A percentile compares a stretch with the other conserved stretches of the same genome.
These are phyloP conservation scores for Trissoscelio sp. DNA, from an alignment of 2,888 invertebrate genomes.

Conservation along the genomic window DNA sequence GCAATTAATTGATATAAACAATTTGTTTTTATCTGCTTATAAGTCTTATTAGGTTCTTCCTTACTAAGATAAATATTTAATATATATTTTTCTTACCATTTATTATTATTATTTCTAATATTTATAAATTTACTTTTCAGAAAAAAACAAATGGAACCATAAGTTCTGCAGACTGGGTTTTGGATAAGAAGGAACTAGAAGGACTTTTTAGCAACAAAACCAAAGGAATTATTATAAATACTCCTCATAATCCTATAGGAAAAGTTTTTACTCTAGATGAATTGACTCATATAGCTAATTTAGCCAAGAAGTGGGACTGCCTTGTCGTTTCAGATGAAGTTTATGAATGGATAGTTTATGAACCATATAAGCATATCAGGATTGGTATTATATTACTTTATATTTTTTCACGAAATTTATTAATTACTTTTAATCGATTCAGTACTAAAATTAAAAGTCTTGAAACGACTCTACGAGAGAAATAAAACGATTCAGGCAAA, in stretches of 20 bases:
- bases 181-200: constrained; percentile 92
- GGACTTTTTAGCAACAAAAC: constrained; percentile 93
- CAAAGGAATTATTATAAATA: constrained; percentile 97
- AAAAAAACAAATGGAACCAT: constrained; percentile 84
- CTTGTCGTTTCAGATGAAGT: constrained; percentile 98
- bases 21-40: no score
- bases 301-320: constrained; percentile 96
- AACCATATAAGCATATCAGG: constrained; percentile 92
- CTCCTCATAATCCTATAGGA: constrained; percentile 98
- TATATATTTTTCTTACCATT: no score
- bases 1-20: no score
- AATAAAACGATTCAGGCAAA: no score
- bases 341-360: constrained; percentile 98
- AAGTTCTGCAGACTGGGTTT: constrained; percentile 93
- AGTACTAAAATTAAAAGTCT: no score
- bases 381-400: constrained; percentile 87
- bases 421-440: no score
- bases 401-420: background rate
- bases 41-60: no score
- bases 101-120: constrained; percentile 8
- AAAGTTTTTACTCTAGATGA: constrained; percentile 92
- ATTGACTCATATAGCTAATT: constrained; percentile 90
- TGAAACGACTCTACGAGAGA: no score
- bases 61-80: no score
- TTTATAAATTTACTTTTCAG: constrained; percentile 71